Evolutionary conservation across 2,797 vertebrate species (phyloP).

Genomic region (Gymnocypris eckloni): DNA sequence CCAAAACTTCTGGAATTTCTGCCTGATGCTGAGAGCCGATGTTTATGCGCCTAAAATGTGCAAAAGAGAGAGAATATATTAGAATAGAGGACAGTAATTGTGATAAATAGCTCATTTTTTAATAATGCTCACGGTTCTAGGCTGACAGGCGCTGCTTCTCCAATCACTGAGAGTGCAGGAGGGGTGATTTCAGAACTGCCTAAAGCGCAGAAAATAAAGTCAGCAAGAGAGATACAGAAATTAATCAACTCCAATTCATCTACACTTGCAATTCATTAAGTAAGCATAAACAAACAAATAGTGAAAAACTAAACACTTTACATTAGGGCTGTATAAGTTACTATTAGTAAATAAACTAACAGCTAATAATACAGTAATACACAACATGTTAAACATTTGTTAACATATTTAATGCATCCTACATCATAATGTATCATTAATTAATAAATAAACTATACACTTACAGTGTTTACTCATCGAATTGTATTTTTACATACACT

Average conservation of each 20-base stretch:
- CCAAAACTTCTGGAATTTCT: conserved; percentile 88
- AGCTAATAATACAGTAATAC: neutral
- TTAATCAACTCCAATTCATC: neutral
- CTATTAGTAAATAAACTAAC: neutral
- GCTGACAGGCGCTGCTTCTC: conserved; percentile 94
- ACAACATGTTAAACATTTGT: neutral
- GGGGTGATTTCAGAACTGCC: conserved; percentile 90
- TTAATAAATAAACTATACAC: neutral
- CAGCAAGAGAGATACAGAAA: conserved; percentile 11
- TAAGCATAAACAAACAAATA: neutral
- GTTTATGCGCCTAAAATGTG: conserved; percentile 87
- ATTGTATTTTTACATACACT: neutral
- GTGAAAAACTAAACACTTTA: neutral
- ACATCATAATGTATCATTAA: neutral
- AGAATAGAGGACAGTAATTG: conserved; percentile 74
- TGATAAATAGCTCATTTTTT: conserved; percentile 52
- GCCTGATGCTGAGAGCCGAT: conserved; percentile 94
- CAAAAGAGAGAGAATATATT: neutral
- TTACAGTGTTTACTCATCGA: neutral
- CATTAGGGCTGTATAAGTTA: neutral
- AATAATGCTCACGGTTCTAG: conserved; percentile 93
- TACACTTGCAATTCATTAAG: neutral
- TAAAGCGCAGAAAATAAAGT: conserved; percentile 52
- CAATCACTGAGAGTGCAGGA: conserved; percentile 87
- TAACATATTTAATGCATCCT: neutral